Evolutionary conservation across 2,888 invertebrate genomes (phyloP).

Genomic region (Dynastes grantii): DNA sequence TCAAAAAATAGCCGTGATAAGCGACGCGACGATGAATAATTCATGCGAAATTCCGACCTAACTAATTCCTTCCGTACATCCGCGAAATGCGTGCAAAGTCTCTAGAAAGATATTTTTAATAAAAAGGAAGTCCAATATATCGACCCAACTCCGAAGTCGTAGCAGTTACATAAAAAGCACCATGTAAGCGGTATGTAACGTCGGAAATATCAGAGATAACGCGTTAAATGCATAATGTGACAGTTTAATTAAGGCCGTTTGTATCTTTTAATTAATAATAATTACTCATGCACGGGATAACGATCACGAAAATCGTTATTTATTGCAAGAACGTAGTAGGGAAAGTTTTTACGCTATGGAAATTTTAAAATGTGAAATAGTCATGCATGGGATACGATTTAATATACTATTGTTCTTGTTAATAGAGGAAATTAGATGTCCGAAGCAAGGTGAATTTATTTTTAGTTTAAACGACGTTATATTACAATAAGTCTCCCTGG

Average conservation of each 20-base stretch:
- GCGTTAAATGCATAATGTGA: slow-evolving; percentile 9
- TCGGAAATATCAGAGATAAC: slow-evolving; percentile 15
- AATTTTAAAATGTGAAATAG: background rate
- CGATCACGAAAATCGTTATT: slow-evolving; percentile 17
- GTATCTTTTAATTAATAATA: slow-evolving; percentile 40
- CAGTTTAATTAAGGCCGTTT: slow-evolving; percentile 35
- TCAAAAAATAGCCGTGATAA: background rate
- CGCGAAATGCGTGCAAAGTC: slow-evolving; percentile 11
- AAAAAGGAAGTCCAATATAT: background rate
- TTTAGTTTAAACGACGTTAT: background rate
- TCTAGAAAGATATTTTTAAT: slow-evolving; percentile 9
- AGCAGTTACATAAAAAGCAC: background rate
- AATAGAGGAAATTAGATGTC: slow-evolving; percentile 2
- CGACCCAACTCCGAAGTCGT: background rate
- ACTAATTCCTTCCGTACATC: background rate
- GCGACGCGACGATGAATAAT: background rate
- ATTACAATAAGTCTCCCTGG: too few species aligned
- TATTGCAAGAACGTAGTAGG: background rate
- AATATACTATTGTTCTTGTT: background rate
- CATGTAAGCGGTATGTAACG: slow-evolving; percentile 10
- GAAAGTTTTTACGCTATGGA: background rate
- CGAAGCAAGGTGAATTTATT: background rate
- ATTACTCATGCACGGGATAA: slow-evolving; percentile 31
- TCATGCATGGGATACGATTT: background rate
- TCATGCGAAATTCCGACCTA: background rate